Percentiles rank a stretch among this genome's conserved stretches.
phyloP scores from a whole-genome alignment of 2,113 vertebrate species.

The Lagopus leucura region DNA sequence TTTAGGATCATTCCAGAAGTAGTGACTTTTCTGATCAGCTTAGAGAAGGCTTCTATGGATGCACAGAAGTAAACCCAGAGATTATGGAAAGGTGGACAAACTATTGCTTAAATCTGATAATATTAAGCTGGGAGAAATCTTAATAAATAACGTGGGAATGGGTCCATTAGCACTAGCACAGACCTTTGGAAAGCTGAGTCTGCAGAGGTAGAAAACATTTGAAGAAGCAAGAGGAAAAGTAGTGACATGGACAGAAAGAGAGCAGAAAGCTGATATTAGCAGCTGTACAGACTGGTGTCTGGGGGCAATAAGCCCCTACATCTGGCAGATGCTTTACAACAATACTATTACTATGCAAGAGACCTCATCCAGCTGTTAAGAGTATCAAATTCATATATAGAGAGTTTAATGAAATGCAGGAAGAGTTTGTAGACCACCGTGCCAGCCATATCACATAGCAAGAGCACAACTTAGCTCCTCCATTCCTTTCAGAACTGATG shows the following conservation, averaged over 20 bases:
- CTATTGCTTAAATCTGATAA: neutral
- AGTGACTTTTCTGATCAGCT: neutral
- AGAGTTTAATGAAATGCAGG: slow-evolving; percentile 38
- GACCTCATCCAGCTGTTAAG: slow-evolving; percentile 70
- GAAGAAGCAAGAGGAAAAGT: neutral
- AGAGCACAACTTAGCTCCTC: neutral
- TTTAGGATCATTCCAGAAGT: neutral
- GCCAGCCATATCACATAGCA: neutral
- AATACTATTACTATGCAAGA: slow-evolving; percentile 61
- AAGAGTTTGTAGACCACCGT: slow-evolving; percentile 47
- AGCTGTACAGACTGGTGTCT: slow-evolving; percentile 59
- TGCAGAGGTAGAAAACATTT: neutral
- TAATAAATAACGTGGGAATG: neutral
- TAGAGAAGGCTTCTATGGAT: neutral
- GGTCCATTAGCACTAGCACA: neutral
- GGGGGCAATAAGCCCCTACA: slow-evolving; percentile 55
- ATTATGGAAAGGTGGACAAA: neutral
- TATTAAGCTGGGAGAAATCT: neutral
- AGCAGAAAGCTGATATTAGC: slow-evolving; percentile 54
- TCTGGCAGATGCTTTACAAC: slow-evolving; percentile 56
- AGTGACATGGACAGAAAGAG: neutral
- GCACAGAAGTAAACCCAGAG: neutral
- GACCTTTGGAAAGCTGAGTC: neutral
- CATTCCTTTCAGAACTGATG: neutral
- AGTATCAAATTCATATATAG: slow-evolving; percentile 52